phyloP scores from a whole-genome alignment of 2,113 vertebrate genomes.

The Tychaedon coryphoeus region DNA sequence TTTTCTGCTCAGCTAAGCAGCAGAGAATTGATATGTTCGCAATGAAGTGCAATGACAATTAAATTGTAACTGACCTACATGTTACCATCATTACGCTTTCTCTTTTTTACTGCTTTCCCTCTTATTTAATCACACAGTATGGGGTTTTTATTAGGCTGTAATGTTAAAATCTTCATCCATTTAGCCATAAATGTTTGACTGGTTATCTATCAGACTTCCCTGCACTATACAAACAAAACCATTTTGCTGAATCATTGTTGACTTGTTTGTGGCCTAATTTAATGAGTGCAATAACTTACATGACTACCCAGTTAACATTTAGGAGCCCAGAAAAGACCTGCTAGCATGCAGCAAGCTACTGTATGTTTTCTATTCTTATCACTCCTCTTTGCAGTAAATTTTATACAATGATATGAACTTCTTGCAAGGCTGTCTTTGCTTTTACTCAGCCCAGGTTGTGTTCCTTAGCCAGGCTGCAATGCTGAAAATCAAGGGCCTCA shows the following conservation, averaged over 20 bases:
- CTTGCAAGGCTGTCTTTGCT: slow-evolving; percentile 1
- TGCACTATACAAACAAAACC: slow-evolving; percentile 83
- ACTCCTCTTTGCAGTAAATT: slow-evolving; percentile 69
- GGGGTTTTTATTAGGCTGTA: slow-evolving; percentile 91
- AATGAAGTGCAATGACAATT: slow-evolving; percentile 97
- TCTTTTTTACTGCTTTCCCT: slow-evolving; percentile 87
- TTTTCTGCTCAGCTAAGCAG: slow-evolving; percentile 95
- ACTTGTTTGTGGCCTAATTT: slow-evolving; percentile 86
- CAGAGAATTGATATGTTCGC: slow-evolving; percentile 91
- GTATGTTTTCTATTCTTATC: slow-evolving; percentile 68
- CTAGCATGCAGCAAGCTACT: slow-evolving; percentile 70
- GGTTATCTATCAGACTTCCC: slow-evolving; percentile 84
- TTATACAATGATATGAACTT: slow-evolving; percentile 37
- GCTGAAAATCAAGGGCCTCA: not conserved
- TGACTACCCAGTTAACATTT: slow-evolving; percentile 81
- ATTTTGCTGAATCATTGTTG: slow-evolving; percentile 85
- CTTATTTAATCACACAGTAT: slow-evolving; percentile 96
- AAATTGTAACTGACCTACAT: slow-evolving; percentile 97
- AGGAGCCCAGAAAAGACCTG: slow-evolving; percentile 77
- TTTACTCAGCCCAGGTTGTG: not conserved
- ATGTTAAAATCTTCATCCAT: slow-evolving; percentile 91
- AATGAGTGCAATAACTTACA: slow-evolving; percentile 84
- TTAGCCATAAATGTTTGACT: slow-evolving; percentile 90
- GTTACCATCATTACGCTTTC: slow-evolving; percentile 89
- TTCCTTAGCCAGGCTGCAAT: not conserved